Conservation (phyloP, 2,113 vertebrate species). For the Nesogale talazaci region DNA sequence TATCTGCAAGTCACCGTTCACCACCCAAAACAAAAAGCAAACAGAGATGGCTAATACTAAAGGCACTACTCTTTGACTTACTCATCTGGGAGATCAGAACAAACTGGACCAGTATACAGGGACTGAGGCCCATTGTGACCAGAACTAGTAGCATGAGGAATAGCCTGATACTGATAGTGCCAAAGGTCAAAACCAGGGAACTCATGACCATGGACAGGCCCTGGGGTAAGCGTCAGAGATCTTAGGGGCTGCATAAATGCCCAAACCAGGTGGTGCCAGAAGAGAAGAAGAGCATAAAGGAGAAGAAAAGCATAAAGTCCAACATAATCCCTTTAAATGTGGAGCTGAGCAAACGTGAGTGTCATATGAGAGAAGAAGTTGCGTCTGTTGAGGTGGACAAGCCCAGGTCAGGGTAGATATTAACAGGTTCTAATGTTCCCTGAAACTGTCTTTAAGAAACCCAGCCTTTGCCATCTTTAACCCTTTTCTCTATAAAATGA, state of each 20-base stretch:
- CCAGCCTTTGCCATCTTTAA: slow-evolving; percentile 58
- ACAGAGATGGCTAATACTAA: background rate
- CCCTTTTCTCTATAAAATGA: slow-evolving; percentile 70
- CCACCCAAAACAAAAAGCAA: background rate
- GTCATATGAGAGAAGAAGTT: background rate
- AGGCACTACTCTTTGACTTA: background rate
- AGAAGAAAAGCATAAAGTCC: background rate
- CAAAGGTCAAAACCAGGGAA: slow-evolving; percentile 23
- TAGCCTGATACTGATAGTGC: background rate
- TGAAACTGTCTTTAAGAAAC: slow-evolving; percentile 51
- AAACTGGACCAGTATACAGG: background rate
- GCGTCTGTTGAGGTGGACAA: background rate
- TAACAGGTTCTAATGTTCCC: background rate
- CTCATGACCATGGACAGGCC: background rate
- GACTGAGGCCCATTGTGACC: background rate
- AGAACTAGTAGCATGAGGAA: background rate
- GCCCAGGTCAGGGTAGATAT: background rate
- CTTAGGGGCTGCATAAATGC: background rate
- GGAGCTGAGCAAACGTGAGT: background rate
- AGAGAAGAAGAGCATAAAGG: too few species aligned
- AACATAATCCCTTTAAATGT: background rate
- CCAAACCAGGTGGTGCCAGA: background rate
- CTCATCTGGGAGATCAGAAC: background rate
- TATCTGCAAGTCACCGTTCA: background rate
- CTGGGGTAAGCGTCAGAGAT: slow-evolving; percentile 34